A percentile compares a stretch with the other conserved stretches of the same genome.
These are phyloP conservation scores for Meliscaeva auricollis DNA, from an alignment of 2,888 invertebrate species.

Conservation along the genomic window DNA sequence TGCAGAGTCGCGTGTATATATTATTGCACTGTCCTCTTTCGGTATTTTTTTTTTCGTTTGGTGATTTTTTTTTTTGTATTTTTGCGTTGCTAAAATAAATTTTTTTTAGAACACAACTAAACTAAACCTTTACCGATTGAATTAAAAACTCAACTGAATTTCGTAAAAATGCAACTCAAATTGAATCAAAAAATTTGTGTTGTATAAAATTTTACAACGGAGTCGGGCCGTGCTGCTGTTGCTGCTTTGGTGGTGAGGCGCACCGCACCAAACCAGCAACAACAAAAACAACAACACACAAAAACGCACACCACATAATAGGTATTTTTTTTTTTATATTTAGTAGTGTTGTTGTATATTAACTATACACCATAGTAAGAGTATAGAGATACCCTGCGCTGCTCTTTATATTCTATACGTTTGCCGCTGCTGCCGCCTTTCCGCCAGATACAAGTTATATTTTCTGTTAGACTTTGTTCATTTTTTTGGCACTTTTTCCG, in stretches of 20 bases:
- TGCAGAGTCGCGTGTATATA: constrained; percentile 28
- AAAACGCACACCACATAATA: constrained; percentile 76
- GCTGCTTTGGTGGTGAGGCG: constrained; percentile 18
- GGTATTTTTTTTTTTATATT: constrained; percentile 48
- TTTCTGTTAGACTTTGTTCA: constrained; percentile 74
- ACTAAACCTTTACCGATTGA: constrained; percentile 83
- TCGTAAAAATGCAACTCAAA: constrained; percentile 83
- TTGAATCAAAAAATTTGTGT: constrained; percentile 81
- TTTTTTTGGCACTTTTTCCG: constrained; percentile 74
- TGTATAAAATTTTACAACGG: constrained; percentile 69
- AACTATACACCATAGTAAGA: constrained; percentile 58
- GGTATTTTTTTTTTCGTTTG: constrained; percentile 6
- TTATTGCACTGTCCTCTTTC: constrained; percentile 36
- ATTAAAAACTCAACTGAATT: constrained; percentile 84
- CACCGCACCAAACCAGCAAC: background rate
- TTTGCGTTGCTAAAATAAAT: constrained; percentile 10
- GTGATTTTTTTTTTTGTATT: too few relatives aligned
- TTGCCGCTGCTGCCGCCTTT: constrained; percentile 38
- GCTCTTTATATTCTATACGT: constrained; percentile 44
- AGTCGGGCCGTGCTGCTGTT: constrained; percentile 31
- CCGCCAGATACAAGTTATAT: constrained; percentile 75
- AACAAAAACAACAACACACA: constrained; percentile 53
- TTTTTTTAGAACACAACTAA: constrained; percentile 80
- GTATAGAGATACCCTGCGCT: constrained; percentile 63
- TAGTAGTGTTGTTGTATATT: constrained; percentile 72